Percentiles rank a stretch among this genome's conserved stretches.
Conservation (phyloP, 2,888 invertebrate species). For the Acronicta aceris region DNA sequence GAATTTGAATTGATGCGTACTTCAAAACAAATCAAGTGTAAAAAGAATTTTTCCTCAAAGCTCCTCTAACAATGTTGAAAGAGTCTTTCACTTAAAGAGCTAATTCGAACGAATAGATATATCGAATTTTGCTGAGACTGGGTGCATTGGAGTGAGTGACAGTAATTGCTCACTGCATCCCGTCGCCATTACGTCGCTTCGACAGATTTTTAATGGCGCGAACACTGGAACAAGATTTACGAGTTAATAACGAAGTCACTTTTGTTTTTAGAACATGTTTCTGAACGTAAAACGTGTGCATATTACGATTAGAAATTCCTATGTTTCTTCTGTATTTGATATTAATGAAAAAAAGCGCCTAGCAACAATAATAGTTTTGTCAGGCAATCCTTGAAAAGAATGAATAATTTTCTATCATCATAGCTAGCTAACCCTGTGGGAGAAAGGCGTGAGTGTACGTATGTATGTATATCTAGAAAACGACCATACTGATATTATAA, state of each 20-base stretch:
- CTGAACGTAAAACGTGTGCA: conserved; percentile 6
- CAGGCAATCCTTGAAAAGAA: no score
- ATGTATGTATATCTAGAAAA: no score
- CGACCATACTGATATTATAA: no score
- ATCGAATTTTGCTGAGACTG: conserved; percentile 50
- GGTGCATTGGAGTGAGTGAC: conserved; percentile 65
- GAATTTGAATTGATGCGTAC: conserved; percentile 30
- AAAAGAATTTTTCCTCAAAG: conserved; percentile 30
- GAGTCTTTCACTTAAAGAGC: conserved; percentile 35
- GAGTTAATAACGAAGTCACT: conserved; percentile 57
- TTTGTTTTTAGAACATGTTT: conserved; percentile 18
- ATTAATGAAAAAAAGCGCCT: no score
- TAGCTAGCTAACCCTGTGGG: no score
- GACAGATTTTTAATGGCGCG: conserved; percentile 68
- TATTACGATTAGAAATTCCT: not conserved
- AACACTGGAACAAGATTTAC: conserved; percentile 60
- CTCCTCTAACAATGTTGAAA: conserved; percentile 24
- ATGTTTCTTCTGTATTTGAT: not conserved
- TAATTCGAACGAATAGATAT: conserved; percentile 55
- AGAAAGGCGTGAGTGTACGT: no score
- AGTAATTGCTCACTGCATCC: conserved; percentile 72
- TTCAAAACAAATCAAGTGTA: conserved; percentile 35
- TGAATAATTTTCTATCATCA: no score
- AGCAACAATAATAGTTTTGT: no score
- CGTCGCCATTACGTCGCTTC: conserved; percentile 53